phyloP scores from a whole-genome alignment of 2,797 vertebrate species.

The Chelonia mydas region DNA sequence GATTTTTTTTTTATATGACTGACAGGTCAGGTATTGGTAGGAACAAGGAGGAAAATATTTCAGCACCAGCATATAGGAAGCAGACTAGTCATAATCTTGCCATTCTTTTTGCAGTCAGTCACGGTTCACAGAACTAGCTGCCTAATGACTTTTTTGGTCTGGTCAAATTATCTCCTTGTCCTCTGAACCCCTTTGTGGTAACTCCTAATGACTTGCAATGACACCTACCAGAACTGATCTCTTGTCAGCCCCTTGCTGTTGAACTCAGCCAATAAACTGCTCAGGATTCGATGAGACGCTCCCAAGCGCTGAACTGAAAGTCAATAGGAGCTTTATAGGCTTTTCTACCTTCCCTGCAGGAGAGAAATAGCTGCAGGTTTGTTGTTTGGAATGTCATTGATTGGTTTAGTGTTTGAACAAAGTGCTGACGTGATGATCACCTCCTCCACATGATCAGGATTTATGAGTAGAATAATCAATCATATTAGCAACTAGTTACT shows the following conservation, averaged over 20 bases:
- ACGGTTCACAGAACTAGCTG: background rate
- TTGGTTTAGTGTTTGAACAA: conserved; percentile 55
- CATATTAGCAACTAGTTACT: conserved; percentile 8
- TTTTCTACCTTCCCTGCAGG: conserved; percentile 11
- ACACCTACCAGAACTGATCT: conserved; percentile 8
- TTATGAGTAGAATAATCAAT: conserved; percentile 26
- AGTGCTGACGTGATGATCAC: conserved; percentile 44
- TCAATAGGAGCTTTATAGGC: conserved; percentile 45
- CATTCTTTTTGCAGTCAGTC: background rate
- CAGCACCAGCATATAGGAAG: background rate
- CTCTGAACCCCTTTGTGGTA: background rate
- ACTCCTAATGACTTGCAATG: background rate
- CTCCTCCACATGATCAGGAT: conserved; percentile 24
- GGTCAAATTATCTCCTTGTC: background rate
- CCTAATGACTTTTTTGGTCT: background rate
- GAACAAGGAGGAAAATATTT: background rate
- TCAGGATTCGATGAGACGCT: background rate
- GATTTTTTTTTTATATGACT: background rate
- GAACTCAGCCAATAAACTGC: background rate
- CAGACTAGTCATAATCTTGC: background rate
- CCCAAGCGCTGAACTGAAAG: conserved; percentile 11
- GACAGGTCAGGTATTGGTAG: background rate
- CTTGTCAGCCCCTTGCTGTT: background rate
- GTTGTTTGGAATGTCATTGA: conserved; percentile 50
- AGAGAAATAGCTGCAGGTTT: conserved; percentile 38